These are phyloP conservation scores for Ecliptopera silaceata DNA, from an alignment of 2,888 invertebrate species.

Conservation along the genomic window DNA sequence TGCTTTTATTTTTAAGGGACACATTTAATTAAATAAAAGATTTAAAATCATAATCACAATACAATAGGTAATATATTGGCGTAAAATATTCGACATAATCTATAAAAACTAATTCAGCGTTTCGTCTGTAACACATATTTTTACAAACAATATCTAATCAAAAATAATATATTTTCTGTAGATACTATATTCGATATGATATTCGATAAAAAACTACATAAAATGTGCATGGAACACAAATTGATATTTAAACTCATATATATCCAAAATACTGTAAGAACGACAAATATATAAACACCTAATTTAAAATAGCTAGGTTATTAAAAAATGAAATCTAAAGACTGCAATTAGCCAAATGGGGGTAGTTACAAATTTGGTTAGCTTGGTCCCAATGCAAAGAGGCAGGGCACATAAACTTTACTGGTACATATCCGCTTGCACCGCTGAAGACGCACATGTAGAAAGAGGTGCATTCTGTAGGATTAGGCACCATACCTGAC, in stretches of 20 bases:
- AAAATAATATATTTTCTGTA: not conserved
- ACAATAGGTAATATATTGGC: not conserved
- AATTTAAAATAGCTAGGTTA: too few species aligned
- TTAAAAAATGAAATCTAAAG: not conserved
- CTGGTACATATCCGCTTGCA: conserved; percentile 41
- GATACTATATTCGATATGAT: too few species aligned
- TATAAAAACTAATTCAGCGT: not conserved
- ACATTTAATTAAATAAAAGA: not conserved
- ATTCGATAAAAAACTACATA: too few species aligned
- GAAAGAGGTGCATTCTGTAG: conserved; percentile 64
- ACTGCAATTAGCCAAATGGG: conserved; percentile 40
- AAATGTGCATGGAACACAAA: too few species aligned
- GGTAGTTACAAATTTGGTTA: conserved; percentile 63
- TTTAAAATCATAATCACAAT: not conserved
- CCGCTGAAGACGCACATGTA: conserved; percentile 58
- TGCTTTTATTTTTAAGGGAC: not conserved
- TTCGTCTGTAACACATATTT: not conserved
- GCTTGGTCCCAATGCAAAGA: conserved; percentile 61
- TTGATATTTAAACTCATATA: too few species aligned
- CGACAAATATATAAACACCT: too few species aligned
- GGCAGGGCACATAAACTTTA: conserved; percentile 56
- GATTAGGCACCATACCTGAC: conserved; percentile 68
- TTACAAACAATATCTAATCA: not conserved
- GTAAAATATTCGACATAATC: not conserved
- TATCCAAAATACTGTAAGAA: too few species aligned